Percentiles rank a stretch among this genome's conserved stretches.
Conservation (phyloP, 2,888 invertebrate genomes). For the Boloria selene region DNA sequence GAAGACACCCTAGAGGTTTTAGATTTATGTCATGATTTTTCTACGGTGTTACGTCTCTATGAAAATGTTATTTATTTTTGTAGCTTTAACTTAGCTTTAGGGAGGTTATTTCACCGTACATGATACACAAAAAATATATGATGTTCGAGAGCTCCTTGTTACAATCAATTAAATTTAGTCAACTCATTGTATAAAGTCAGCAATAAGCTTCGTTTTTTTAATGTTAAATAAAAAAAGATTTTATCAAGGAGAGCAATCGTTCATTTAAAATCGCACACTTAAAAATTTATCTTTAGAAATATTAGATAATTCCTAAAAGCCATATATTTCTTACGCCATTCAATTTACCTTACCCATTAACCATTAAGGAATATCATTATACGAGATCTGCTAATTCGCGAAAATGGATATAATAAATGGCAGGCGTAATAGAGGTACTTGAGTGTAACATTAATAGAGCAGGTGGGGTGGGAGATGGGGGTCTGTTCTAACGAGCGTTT, state of each 20-base stretch:
- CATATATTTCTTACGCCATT: constrained; percentile 17
- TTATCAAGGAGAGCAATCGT: too few relatives aligned
- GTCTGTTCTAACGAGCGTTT: constrained; percentile 77
- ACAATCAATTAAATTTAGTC: too few relatives aligned
- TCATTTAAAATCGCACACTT: too few relatives aligned
- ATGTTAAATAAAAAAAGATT: too few relatives aligned
- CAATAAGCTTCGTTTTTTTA: too few relatives aligned
- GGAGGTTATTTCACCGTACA: too few relatives aligned
- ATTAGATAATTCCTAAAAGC: constrained; percentile 7
- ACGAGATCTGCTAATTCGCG: constrained; percentile 76
- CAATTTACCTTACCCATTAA: constrained; percentile 30
- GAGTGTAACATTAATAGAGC: constrained; percentile 81
- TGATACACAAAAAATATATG: too few relatives aligned
- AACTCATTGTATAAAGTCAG: too few relatives aligned
- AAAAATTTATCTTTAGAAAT: background rate
- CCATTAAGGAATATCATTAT: constrained; percentile 40
- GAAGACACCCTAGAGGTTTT: constrained; percentile 67
- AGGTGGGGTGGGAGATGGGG: constrained; percentile 61
- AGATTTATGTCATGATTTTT: constrained; percentile 60
- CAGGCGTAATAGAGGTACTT: constrained; percentile 79
- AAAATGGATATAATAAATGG: constrained; percentile 82
- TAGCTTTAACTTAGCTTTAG: too few relatives aligned
- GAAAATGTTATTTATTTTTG: too few relatives aligned
- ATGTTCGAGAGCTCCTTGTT: too few relatives aligned
- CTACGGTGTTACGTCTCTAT: constrained; percentile 28